These are phyloP conservation scores for Squalus acanthias DNA, from an alignment of 2,797 vertebrate species.

Conservation along the genomic window DNA sequence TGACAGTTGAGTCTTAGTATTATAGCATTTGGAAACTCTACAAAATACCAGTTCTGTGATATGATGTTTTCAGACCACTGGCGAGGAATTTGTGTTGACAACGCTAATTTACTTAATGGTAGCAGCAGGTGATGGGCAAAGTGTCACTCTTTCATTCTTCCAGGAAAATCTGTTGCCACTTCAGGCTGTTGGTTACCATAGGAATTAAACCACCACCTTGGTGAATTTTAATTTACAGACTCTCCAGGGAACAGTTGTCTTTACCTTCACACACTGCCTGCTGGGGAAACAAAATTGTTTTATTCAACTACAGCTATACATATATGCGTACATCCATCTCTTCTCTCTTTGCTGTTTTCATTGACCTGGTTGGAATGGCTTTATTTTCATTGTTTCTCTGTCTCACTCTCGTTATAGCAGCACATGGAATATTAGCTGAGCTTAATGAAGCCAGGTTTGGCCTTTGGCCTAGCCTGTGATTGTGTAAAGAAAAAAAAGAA, in stretches of 20 bases:
- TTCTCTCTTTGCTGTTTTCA: background rate
- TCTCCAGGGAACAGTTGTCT: background rate
- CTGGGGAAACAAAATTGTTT: background rate
- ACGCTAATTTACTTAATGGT: constrained; percentile 11
- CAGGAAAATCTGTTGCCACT: background rate
- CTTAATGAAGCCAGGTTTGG: background rate
- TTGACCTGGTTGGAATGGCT: background rate
- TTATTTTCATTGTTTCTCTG: background rate
- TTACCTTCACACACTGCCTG: background rate
- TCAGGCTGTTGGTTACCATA: background rate
- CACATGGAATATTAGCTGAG: background rate
- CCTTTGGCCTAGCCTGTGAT: background rate
- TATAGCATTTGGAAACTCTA: background rate
- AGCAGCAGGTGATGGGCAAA: constrained; percentile 12
- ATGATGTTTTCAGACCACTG: background rate
- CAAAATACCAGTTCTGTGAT: background rate
- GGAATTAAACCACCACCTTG: constrained; percentile 11
- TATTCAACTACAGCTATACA: background rate
- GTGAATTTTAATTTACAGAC: background rate
- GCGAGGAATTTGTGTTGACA: constrained; percentile 4
- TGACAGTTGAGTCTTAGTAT: background rate
- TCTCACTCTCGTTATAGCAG: background rate
- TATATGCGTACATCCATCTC: background rate
- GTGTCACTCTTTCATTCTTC: constrained; percentile 7
- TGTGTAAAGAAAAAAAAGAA: background rate